Base-by-base conservation (phyloP, 2,113 vertebrate species). In the Chaetops frenatus region DNA sequence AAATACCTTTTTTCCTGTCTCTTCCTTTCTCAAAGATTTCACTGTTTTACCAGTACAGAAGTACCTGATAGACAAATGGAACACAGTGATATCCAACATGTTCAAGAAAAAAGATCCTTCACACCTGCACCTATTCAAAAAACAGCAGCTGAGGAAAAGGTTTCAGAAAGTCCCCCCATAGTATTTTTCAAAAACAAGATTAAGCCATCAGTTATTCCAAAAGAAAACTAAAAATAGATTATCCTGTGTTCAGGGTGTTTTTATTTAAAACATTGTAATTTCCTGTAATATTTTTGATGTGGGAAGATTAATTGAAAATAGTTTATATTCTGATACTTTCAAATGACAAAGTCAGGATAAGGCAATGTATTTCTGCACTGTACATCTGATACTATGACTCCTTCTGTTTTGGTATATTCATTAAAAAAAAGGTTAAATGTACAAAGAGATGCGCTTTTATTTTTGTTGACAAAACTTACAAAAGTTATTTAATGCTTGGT, bases 81-180 rank as follows among this genome's bases (percentile, higher is more conserved):
- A 4, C 15, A 29, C 12, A 72, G 19, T 38, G 11, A 17, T 65
- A 64, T 51, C 65, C 44, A 77, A 13, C 16, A 53, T 29, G 15
- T 69, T 62, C 11, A 91, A n/a, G 27, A 57, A n/a, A 14, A 53
- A 70, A 62, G 9, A 22, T 33, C 80, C 31, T 83, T 76, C 58
- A 73, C 13, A 73, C n/a, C 5, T 73, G 7, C 5, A 65, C 8
- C 10, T 69, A n/a, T 73, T 45, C 48, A 67, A 94, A 86, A 58
- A 2, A 18, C 0, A 54, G 17, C 8, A 60, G 12, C 2, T 5
- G 1, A 67, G 19, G 7, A 83, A 86, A 72, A 57, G 0, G 2
- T 73, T 78, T 86, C 81, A 66, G 35, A 84, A 84, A 73, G 19
- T 4, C 10, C 4, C 29, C 18, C 8, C 2, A 6, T 3, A 20